These are phyloP conservation scores for Ectemnius cavifrons DNA, from an alignment of 2,888 invertebrate genomes.

Conservation along the genomic window DNA sequence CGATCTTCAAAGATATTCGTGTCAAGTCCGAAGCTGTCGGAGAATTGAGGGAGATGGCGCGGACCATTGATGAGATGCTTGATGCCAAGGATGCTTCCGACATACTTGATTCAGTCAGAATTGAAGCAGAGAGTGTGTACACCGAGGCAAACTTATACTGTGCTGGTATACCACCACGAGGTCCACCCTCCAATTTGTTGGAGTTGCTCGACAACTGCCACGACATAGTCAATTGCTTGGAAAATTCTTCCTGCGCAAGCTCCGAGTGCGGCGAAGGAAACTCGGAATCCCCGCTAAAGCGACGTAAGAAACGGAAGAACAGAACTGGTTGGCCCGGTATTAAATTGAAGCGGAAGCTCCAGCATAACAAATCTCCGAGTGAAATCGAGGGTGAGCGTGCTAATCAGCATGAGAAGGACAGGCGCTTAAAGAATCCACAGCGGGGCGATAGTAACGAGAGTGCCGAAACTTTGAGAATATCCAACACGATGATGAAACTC, in stretches of 20 bases:
- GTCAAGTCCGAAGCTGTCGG: constrained; percentile 68
- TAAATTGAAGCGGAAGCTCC: constrained; percentile 55
- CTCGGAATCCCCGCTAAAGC: constrained; percentile 75
- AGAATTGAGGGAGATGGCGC: constrained; percentile 75
- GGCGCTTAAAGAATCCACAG: neutral
- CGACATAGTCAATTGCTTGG: constrained; percentile 67
- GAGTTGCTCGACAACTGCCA: constrained; percentile 74
- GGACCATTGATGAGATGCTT: constrained; percentile 78
- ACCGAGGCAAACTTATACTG: constrained; percentile 51
- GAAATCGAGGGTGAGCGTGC: constrained; percentile 53
- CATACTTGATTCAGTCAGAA: constrained; percentile 73
- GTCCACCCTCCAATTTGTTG: constrained; percentile 71
- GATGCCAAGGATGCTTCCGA: constrained; percentile 76
- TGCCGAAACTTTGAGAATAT: too few relatives aligned
- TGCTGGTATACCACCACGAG: constrained; percentile 56
- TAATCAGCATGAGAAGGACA: constrained; percentile 28
- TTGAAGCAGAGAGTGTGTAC: constrained; percentile 76
- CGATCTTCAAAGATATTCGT: constrained; percentile 53
- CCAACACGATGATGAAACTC: too few relatives aligned
- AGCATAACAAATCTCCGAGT: constrained; percentile 36
- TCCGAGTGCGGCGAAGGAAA: constrained; percentile 73
- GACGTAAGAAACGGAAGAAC: constrained; percentile 85
- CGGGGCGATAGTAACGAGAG: neutral
- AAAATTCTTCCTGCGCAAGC: constrained; percentile 74
- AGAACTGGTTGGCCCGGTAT: constrained; percentile 88